Base-by-base conservation (phyloP, 2,888 invertebrate species). In the Chorisops tibialis region DNA sequence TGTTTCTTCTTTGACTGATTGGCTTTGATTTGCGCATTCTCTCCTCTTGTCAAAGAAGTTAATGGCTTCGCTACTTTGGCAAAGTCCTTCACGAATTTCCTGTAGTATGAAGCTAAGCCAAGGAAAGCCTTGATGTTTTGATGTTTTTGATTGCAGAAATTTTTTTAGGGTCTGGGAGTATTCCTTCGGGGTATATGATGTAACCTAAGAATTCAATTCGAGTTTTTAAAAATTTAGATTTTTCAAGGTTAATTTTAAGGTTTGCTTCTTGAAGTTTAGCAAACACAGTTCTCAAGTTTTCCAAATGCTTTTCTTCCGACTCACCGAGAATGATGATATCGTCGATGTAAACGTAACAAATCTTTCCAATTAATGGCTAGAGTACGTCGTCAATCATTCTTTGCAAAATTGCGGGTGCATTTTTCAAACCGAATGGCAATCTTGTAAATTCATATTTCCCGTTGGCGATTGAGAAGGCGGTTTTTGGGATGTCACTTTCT, bases 371-470 rank as follows among this genome's bases (percentile, higher is more conserved):
- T n/a, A 35, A 58, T 9, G 59, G 60, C 14, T 64, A 61, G 6
- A 68, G 21, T 2, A 68, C 65, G 24, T 69, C 66, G 43, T 70
- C 67, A 0, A 68, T 62, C 61, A 65, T 67, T 5, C 68, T 9
- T 47, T 67, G 67, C 24, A 67, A 67, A 14, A 67, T 66, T 0
- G 66, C 62, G 4, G 61, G 54, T 1, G 41, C 54, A 24, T 54
- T 48, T 39, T 38, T 61, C 1, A 54, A 39, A 1, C 48, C 48
- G 21, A 61, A 54, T 2, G 61, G 61, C 2, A 54, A n/a, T 39
- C 52, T 61, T 3, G 39, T 37, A 14, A 52, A 61, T 37, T 61
- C 59, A 7, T 63, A 59, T 18, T 52, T 63, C 1, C 35, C 48
- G 2, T 67, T 67, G 45, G 62, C 61, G 4, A 67, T 63, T 6